Evolutionary conservation across 2,797 vertebrate species (phyloP).

Genomic region (Diglossa cyanea): DNA sequence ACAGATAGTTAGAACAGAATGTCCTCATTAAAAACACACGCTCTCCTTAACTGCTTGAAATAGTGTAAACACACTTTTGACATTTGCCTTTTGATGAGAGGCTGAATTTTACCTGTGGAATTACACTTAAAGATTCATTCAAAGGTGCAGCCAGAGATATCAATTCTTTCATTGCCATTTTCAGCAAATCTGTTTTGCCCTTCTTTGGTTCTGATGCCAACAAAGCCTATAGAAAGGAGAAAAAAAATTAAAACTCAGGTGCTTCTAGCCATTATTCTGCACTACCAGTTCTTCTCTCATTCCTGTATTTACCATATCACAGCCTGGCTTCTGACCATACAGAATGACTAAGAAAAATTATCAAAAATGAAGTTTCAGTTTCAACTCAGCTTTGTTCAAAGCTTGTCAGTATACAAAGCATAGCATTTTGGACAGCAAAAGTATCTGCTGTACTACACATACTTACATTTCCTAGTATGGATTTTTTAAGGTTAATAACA

Average conservation of each 20-base stretch:
- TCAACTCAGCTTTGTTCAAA: background rate
- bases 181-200: conserved; percentile 87
- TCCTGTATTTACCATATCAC: background rate
- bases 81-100: background rate
- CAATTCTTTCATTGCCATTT: conserved; percentile 91
- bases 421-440: background rate
- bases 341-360: background rate
- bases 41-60: background rate
- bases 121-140: conserved; percentile 73
- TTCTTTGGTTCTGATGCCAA: conserved; percentile 92
- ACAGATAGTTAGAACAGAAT: background rate
- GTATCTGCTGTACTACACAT: background rate
- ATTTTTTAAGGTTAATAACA: background rate
- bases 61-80: background rate
- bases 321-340: background rate
- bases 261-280: background rate
- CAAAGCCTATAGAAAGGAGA: conserved; percentile 79
- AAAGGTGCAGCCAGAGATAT: conserved; percentile 81
- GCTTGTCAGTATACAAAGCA: background rate
- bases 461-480: background rate
- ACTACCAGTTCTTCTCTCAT: background rate
- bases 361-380: background rate
- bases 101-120: conserved; percentile 85
- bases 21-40: background rate
- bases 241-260: background rate